Conservation (phyloP, 1,140 invertebrate genomes). For the Eciton burchellii region DNA sequence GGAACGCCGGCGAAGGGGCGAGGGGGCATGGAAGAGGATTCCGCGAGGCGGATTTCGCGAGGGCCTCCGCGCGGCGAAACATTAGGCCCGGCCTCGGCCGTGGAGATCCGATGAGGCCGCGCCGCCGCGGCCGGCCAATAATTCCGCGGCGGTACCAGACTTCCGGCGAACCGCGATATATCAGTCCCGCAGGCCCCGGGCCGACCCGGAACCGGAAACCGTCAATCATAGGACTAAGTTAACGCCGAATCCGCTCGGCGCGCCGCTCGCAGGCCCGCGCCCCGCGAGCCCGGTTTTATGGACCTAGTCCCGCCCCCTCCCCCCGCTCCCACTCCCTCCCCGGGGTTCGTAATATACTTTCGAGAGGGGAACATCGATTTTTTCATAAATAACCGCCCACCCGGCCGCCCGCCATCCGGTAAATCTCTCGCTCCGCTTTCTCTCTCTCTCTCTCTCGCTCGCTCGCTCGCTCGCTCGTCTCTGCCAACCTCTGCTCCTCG, state of each 20-base stretch:
- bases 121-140: conserved; percentile 69
- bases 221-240: conserved; percentile 79
- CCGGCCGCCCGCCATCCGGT: conserved; percentile 54
- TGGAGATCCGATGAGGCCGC: conserved; percentile 72
- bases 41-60: no score
- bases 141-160: conserved; percentile 76
- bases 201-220: conserved; percentile 77
- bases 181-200: conserved; percentile 67
- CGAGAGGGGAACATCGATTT: conserved; percentile 72
- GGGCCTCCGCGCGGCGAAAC: conserved; percentile 48
- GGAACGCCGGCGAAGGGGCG: no score
- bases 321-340: conserved; percentile 36
- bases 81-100: conserved; percentile 68
- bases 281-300: conserved; percentile 74
- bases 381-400: conserved; percentile 76
- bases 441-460: background rate
- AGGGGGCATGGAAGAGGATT: no score
- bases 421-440: conserved; percentile 70
- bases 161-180: conserved; percentile 77
- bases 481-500: background rate
- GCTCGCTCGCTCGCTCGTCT: background rate
- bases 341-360: conserved; percentile 74
- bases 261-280: conserved; percentile 54
- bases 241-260: conserved; percentile 67
- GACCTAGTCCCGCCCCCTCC: conserved; percentile 20